Evolutionary conservation across 2,797 vertebrate genomes (phyloP).

Genomic region (Xyrichtys novacula): DNA sequence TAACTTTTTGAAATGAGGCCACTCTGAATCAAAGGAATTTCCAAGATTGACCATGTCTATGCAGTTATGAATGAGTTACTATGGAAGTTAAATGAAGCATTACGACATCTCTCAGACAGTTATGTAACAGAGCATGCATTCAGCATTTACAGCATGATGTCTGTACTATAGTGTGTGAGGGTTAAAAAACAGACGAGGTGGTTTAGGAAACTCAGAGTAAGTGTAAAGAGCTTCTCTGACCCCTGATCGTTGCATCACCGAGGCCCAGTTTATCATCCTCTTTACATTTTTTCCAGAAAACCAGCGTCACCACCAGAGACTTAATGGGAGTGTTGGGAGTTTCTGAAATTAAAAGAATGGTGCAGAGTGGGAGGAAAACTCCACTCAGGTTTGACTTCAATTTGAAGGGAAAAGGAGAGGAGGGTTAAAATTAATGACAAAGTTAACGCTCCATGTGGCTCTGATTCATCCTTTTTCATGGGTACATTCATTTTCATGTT

Average conservation of each 20-base stretch:
- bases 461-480: not conserved
- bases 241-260: not conserved
- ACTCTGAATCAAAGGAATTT: too few species aligned
- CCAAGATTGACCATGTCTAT: too few species aligned
- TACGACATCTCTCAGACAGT: not conserved
- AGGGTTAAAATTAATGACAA: slow-evolving; percentile 25
- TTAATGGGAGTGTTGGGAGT: slow-evolving; percentile 7
- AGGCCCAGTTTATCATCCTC: slow-evolving; percentile 5
- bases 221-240: not conserved
- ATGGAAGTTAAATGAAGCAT: too few species aligned
- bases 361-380: slow-evolving; percentile 22
- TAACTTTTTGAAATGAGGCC: too few species aligned
- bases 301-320: slow-evolving; percentile 5
- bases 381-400: slow-evolving; percentile 14
- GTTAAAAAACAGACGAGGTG: not conserved
- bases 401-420: slow-evolving; percentile 18
- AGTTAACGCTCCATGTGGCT: not conserved
- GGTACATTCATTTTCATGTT: too few species aligned
- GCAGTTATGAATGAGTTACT: too few species aligned
- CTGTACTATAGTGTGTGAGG: not conserved
- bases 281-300: slow-evolving; percentile 9
- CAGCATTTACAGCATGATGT: not conserved
- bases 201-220: not conserved
- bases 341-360: slow-evolving; percentile 1
- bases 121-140: too few species aligned